Evolutionary conservation across 1,140 invertebrate genomes (phyloP), one percentile per base, ranked within the genome.

Genomic region (Apis laboriosa): DNA sequence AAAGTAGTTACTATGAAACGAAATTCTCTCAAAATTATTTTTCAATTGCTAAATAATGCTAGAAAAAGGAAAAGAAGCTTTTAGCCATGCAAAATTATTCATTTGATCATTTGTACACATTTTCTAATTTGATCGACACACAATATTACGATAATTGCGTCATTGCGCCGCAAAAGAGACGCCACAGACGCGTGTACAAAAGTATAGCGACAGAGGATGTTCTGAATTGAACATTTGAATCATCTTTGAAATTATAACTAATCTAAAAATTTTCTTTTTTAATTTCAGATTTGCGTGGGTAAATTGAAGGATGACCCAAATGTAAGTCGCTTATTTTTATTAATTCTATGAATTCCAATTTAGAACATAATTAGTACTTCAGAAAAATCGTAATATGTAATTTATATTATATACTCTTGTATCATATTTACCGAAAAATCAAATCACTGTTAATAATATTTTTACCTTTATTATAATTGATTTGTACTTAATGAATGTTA

Each of bases 221-320:
- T 77, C 11, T 8, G 19, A 77, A n/a, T 9, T 24, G 55, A 75
- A 28, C 19, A 4, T 51, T 58, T 0, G 5, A 19, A 9, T 15
- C 19, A n/a, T 7, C 9, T 64, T 74, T 19, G 15, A 9, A 28
- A 17, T 9, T 1, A 13, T 51, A n/a, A 75, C 58, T 86, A 61
- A 87, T 75, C 15, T 3, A 11, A 1, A 51, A 9, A 66, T 84
- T 83, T 70, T 71, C 70, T 89, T 53, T 95, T 81, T 24, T 24
- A 55, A 28, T 88, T 95, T 28, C 92, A 96, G 96, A 93, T 94
- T 86, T 95, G 94, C 92, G 93, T 96, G 67, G 92, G 93, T 80
- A 95, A 95, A 85, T 89, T 95, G 79, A 95, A 95, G 86, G 94
- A 95, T 87, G 95, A 96, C 84, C 95, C 95, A 89, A 95, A 94